These are phyloP conservation scores for Dinomys branickii DNA, from an alignment of 2,113 vertebrate genomes.

Conservation along the genomic window DNA sequence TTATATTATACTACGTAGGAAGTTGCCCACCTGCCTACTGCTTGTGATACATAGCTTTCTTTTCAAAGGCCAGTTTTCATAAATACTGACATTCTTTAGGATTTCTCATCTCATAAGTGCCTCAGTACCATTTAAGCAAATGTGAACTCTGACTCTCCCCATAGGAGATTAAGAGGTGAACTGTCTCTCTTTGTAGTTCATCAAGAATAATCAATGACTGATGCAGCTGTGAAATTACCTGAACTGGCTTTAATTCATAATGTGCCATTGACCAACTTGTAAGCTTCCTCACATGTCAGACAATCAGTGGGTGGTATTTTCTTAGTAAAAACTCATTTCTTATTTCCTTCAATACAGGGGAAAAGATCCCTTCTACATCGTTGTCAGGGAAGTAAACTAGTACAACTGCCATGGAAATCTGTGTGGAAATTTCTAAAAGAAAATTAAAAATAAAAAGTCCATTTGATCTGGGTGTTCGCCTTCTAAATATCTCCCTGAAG, in stretches of 20 bases:
- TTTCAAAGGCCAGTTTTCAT: slow-evolving; percentile 10
- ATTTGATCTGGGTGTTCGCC: background rate
- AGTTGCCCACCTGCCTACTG: background rate
- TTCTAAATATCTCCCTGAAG: background rate
- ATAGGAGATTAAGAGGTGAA: background rate
- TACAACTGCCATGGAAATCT: background rate
- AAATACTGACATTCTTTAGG: background rate
- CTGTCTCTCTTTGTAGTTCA: background rate
- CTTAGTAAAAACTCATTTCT: slow-evolving; percentile 63
- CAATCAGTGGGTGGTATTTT: slow-evolving; percentile 67
- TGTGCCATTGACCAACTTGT: slow-evolving; percentile 64
- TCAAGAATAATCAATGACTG: slow-evolving; percentile 55
- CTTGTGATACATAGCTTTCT: background rate
- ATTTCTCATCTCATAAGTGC: background rate
- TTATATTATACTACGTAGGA: background rate
- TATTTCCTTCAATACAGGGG: slow-evolving; percentile 62
- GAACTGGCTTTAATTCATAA: slow-evolving; percentile 65
- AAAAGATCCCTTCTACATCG: background rate
- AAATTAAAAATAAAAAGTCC: background rate
- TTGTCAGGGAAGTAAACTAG: background rate
- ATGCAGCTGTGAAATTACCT: slow-evolving; percentile 67
- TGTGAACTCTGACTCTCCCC: slow-evolving; percentile 36
- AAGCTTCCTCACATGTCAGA: slow-evolving; percentile 79
- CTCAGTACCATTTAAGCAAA: background rate
- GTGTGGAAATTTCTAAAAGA: background rate